Base-by-base conservation (phyloP, 64 coral and sea anemone species). In the Actinia equina region DNA sequence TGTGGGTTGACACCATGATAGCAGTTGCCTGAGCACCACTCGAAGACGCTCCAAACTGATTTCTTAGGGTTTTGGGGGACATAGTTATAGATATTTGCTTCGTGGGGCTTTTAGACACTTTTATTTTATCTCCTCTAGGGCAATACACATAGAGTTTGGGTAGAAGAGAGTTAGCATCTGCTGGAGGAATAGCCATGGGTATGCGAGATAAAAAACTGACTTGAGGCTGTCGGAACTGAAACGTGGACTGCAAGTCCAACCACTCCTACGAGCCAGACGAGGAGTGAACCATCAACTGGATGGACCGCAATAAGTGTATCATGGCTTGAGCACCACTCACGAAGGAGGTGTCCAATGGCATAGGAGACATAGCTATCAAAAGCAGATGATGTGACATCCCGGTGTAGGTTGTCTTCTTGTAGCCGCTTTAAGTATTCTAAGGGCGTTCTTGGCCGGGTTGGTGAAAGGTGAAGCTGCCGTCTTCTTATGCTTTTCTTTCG, bases 181-280 rank as follows among this genome's bases (percentile, higher is more conserved):
- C 97, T 19, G 97, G 89, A 17, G 97, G 93, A 82, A 99, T 92
- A 14, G 91, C 97, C 16, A 87, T 92, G 6, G 97, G 97, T 57
- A 99, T 99, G 46, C 97, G 91, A 3, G 97, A 99, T 67, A 93
- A 85, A 88, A 99, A 99, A 86, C 97, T 99, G 77, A 99, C 82
- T 91, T 99, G 97, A 79, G 93, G 91, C 52, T 99, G 97, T n/a
- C 93, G 70, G 59, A 92, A 99, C 17, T 91, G 92, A 23, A 90
- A 77, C 59, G 93, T 90, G 63, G 88, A 83, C 56, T 94, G 69
- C 17, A 92, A 85, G 43, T 99, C 97, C 41, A 99, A 83, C 91
- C 93, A 99, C 20, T 99, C n/a, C 97, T 13, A 99, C 88, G 74
- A 99, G 91, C 93, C 93, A 99, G 0, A 99, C 93, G 22, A 99